Percentiles rank a stretch among this genome's conserved stretches.
phyloP scores from a whole-genome alignment of 2,797 vertebrate genomes.

The Anabacerthia variegaticeps region DNA sequence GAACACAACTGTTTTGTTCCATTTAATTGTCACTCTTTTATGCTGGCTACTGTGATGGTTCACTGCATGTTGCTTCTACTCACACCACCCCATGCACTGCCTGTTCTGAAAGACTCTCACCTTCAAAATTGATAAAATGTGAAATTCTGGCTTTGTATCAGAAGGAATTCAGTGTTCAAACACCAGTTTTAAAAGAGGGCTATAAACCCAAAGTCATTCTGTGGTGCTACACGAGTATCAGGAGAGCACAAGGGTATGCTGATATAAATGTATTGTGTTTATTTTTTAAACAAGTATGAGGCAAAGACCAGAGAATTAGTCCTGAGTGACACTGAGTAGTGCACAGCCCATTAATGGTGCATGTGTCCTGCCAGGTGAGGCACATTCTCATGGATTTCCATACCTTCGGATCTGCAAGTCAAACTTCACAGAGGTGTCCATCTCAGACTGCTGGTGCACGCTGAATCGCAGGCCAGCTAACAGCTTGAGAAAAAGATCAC shows the following conservation, averaged over 20 bases:
- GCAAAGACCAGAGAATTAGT: not conserved
- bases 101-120: not conserved
- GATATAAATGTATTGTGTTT: not conserved
- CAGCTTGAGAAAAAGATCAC: slow-evolving; percentile 73
- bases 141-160: not conserved
- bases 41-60: not conserved
- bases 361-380: not conserved
- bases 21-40: not conserved
- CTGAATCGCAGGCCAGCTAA: slow-evolving; percentile 90
- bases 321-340: not conserved
- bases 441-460: slow-evolving; percentile 92
- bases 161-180: not conserved
- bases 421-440: slow-evolving; percentile 92
- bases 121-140: not conserved
- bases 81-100: not conserved
- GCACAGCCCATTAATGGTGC: not conserved
- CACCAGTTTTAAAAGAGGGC: not conserved
- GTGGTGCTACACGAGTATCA: not conserved
- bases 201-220: not conserved
- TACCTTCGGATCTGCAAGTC: slow-evolving; percentile 92
- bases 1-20: not conserved
- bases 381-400: not conserved
- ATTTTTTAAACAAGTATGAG: not conserved
- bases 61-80: not conserved
- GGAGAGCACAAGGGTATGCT: rapidly evolving